These are phyloP conservation scores for Hermatobates lingyangjiaoensis DNA, from an alignment of 1,140 invertebrate genomes.

Conservation along the genomic window DNA sequence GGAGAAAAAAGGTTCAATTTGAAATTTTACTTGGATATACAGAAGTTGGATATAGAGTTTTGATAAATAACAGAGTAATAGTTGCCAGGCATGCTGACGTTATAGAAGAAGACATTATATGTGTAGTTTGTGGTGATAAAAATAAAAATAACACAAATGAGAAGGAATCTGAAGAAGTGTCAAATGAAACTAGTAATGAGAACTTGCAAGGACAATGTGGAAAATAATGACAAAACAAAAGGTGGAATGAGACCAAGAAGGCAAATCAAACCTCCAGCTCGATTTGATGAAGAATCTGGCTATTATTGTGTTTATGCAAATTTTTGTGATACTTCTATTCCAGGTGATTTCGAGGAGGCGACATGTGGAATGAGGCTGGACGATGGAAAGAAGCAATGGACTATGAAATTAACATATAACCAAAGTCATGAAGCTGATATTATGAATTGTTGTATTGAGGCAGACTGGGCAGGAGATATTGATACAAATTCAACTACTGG, in stretches of 20 bases:
- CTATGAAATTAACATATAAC: not conserved
- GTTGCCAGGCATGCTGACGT: constrained; percentile 16
- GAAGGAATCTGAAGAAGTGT: constrained; percentile 2
- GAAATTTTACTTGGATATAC: constrained; percentile 16
- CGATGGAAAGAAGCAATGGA: no score
- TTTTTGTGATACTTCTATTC: no score
- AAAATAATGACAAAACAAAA: no score
- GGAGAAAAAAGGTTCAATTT: constrained; percentile 15
- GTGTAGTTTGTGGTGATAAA: no score
- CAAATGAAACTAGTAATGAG: not conserved
- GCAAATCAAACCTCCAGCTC: no score
- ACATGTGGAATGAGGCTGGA: no score
- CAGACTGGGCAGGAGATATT: constrained; percentile 5
- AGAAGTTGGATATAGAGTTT: constrained; percentile 13
- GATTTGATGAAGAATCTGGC: no score
- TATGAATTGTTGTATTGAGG: constrained; percentile 12
- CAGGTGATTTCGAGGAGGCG: no score
- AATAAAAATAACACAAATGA: no score
- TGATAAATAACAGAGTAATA: constrained; percentile 16
- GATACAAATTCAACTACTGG: constrained; percentile 10
- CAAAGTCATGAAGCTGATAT: constrained; percentile 12
- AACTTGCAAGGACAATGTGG: no score
- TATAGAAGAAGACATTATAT: constrained; percentile 14
- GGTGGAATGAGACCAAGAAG: no score
- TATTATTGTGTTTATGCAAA: no score